A percentile compares a stretch with the other conserved stretches of the same genome.
Evolutionary conservation across 2,888 invertebrate species (phyloP).

Genomic region (Protophormia terraenovae): DNA sequence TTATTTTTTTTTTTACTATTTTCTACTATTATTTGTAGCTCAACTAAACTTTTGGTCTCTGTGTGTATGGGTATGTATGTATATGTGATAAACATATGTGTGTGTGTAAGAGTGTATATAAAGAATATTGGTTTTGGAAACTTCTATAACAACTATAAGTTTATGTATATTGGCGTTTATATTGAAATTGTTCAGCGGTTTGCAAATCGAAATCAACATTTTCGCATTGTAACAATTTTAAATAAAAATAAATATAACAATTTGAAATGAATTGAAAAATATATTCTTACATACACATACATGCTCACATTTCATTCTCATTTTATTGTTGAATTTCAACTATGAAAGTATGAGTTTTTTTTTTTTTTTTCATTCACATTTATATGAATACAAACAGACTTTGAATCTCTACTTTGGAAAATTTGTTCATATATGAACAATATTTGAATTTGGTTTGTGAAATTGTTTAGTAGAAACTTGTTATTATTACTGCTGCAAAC

Average conservation of each 20-base stretch:
- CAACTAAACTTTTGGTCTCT: constrained; percentile 41
- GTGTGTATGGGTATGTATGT: not conserved
- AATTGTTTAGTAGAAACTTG: constrained; percentile 33
- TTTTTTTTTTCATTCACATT: not conserved
- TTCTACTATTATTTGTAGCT: constrained; percentile 15
- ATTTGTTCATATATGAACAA: constrained; percentile 38
- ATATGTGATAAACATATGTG: not conserved
- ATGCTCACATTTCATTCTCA: not conserved
- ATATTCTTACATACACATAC: not conserved
- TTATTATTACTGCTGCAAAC: constrained; percentile 31
- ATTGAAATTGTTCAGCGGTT: constrained; percentile 68
- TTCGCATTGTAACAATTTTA: constrained; percentile 61
- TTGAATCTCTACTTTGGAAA: constrained; percentile 7
- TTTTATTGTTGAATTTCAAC: constrained; percentile 29
- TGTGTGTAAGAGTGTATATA: constrained; percentile 8
- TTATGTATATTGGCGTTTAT: constrained; percentile 66
- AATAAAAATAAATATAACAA: constrained; percentile 54
- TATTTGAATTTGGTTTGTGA: constrained; percentile 55
- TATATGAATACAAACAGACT: not conserved
- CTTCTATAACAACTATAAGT: constrained; percentile 51
- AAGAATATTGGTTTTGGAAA: constrained; percentile 60
- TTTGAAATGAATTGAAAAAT: constrained; percentile 54
- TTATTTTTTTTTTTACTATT: not conserved
- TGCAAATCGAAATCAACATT: constrained; percentile 67
- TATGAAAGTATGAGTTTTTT: constrained; percentile 33